Conservation (phyloP, 2,113 vertebrate genomes). For the Rhizomys pruinosus region DNA sequence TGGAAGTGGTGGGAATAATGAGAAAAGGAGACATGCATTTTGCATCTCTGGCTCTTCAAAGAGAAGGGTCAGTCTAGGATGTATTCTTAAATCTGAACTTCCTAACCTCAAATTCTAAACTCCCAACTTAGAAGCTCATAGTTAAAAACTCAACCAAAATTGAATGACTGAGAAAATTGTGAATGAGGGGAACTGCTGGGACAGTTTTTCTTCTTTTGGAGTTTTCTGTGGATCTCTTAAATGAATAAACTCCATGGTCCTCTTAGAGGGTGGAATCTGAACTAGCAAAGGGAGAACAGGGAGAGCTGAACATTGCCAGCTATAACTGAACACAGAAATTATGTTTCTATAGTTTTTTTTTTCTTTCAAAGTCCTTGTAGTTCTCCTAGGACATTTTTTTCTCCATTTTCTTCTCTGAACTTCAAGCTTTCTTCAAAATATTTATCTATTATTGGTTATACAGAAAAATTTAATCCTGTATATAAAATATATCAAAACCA, state of each 20-base stretch:
- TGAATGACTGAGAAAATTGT: constrained; percentile 60
- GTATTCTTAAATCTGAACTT: not conserved
- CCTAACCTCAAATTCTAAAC: constrained; percentile 11
- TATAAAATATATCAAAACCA: constrained; percentile 1
- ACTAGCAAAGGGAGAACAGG: not conserved
- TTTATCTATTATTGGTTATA: not conserved
- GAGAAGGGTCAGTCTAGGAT: not conserved
- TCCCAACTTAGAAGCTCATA: constrained; percentile 52
- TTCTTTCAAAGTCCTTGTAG: constrained; percentile 15
- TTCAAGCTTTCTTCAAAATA: constrained; percentile 44
- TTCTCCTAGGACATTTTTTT: not conserved
- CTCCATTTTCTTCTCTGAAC: constrained; percentile 21
- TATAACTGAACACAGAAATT: not conserved
- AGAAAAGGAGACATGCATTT: constrained; percentile 7
- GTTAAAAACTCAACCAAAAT: constrained; percentile 57
- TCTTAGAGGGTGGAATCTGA: not conserved
- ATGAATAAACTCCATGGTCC: not conserved
- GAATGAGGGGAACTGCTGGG: not conserved
- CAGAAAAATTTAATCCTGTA: constrained; percentile 13
- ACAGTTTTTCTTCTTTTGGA: constrained; percentile 13
- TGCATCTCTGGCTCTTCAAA: constrained; percentile 34
- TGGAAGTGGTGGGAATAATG: not conserved
- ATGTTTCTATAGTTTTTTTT: not conserved
- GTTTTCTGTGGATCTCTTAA: not conserved
- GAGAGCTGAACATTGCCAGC: not conserved